These are phyloP conservation scores for Tinea pellionella DNA, from an alignment of 2,888 invertebrate species.

Conservation along the genomic window DNA sequence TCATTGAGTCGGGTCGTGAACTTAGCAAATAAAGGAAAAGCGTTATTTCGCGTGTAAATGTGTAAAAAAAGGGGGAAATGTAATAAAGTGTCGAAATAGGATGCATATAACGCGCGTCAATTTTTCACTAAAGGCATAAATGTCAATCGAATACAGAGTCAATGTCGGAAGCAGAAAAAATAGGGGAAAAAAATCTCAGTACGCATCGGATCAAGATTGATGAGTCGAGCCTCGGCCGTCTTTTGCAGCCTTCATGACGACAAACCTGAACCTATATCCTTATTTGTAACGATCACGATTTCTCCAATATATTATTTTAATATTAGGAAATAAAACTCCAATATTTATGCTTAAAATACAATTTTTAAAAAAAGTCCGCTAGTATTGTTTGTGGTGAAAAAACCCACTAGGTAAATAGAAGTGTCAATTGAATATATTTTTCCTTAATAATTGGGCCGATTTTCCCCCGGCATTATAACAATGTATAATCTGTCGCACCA, in stretches of 20 bases:
- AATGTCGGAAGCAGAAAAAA: constrained; percentile 4
- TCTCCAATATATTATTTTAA: not conserved
- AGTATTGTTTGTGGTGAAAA: too few species aligned
- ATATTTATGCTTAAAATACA: too few species aligned
- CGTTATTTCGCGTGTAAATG: too few species aligned
- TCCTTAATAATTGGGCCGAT: too few species aligned
- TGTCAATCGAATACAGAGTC: not conserved
- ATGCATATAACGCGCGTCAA: not conserved
- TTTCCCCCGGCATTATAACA: not conserved
- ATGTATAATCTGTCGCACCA: not conserved
- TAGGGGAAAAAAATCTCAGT: not conserved
- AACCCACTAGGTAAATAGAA: too few species aligned
- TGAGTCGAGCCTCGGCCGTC: constrained; percentile 7
- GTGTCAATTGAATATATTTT: too few species aligned
- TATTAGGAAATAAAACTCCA: too few species aligned
- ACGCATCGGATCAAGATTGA: constrained; percentile 7
- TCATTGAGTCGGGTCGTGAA: too few species aligned
- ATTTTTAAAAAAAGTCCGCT: too few species aligned
- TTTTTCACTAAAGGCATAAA: constrained; percentile 8
- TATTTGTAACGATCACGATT: not conserved
- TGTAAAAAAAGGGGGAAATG: not conserved
- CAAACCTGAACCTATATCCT: not conserved
- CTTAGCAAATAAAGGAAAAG: too few species aligned
- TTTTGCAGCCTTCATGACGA: not conserved
- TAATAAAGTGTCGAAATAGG: too few species aligned